phyloP scores from a whole-genome alignment of 2,797 vertebrate genomes.

The Knipowitschia caucasica region DNA sequence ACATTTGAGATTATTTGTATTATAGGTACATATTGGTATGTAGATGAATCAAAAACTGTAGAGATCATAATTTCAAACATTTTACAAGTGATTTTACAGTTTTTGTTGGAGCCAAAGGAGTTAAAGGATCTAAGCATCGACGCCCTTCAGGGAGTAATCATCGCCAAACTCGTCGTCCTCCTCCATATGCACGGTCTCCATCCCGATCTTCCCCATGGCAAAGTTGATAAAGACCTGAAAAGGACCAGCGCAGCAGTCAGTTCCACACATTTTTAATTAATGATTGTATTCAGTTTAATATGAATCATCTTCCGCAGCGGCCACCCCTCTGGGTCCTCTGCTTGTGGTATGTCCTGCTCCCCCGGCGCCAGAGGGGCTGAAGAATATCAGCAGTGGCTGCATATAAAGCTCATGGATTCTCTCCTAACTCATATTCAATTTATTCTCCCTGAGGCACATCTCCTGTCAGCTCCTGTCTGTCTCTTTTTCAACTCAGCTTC shows the following conservation, averaged over 20 bases:
- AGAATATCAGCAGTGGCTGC: conserved; percentile 61
- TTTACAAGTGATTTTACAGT: conserved; percentile 6
- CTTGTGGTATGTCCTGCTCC: conserved; percentile 48
- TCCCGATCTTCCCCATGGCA: conserved; percentile 79
- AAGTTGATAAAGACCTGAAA: conserved; percentile 96
- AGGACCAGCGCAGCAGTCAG: conserved; percentile 40
- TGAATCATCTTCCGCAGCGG: neutral
- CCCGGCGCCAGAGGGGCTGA: conserved; percentile 48
- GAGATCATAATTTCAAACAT: neutral
- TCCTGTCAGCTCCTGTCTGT: conserved; percentile 56
- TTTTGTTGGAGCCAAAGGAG: conserved; percentile 2
- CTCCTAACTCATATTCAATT: conserved; percentile 66
- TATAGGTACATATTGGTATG: neutral
- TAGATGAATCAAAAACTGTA: neutral
- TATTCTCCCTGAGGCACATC: conserved; percentile 60
- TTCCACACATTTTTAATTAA: neutral
- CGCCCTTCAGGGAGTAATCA: conserved; percentile 37
- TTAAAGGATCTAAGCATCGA: conserved; percentile 14
- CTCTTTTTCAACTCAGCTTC: conserved; percentile 51
- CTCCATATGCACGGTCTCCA: conserved; percentile 41
- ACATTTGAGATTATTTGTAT: neutral
- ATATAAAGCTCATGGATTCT: conserved; percentile 59
- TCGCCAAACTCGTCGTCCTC: conserved; percentile 36
- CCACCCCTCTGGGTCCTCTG: conserved; percentile 17
- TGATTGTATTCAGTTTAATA: neutral